Conservation (phyloP, 2,888 invertebrate genomes). For the Heteromurus nitidus region DNA sequence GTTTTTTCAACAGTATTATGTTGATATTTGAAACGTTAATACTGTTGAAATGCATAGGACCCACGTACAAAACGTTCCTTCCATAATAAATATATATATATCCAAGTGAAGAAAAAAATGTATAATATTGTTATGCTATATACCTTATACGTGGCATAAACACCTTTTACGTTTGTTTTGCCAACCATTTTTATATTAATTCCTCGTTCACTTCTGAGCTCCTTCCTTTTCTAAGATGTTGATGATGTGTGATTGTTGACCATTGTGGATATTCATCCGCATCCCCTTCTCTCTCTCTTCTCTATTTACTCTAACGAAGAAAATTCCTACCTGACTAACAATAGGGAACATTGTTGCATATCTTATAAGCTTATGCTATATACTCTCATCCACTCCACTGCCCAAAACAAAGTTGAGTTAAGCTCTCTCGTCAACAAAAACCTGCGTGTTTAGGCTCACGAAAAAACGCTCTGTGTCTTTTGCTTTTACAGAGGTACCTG, state of each 20-base stretch:
- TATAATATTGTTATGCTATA: neutral
- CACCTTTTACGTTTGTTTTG: constrained; percentile 32
- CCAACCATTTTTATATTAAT: constrained; percentile 24
- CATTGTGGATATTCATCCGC: neutral
- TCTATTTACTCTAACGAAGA: neutral
- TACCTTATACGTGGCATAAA: constrained; percentile 2
- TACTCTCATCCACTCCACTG: too few relatives aligned
- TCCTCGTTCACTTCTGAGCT: constrained; percentile 17
- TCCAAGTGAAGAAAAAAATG: neutral
- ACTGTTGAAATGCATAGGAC: neutral
- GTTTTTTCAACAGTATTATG: constrained; percentile 42
- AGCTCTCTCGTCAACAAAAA: too few relatives aligned
- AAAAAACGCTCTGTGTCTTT: too few relatives aligned
- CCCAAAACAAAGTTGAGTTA: too few relatives aligned
- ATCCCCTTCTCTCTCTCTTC: too few relatives aligned
- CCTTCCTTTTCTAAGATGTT: neutral
- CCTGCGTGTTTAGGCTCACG: too few relatives aligned
- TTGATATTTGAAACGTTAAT: constrained; percentile 9
- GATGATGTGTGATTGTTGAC: neutral
- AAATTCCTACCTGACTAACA: neutral
- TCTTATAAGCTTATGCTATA: too few relatives aligned
- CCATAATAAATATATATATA: neutral
- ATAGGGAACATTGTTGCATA: too few relatives aligned
- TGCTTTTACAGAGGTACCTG: too few relatives aligned
- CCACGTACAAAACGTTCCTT: neutral